Evolutionary conservation across 2,113 vertebrate species (phyloP).

Genomic region (Thryonomys swinderianus): DNA sequence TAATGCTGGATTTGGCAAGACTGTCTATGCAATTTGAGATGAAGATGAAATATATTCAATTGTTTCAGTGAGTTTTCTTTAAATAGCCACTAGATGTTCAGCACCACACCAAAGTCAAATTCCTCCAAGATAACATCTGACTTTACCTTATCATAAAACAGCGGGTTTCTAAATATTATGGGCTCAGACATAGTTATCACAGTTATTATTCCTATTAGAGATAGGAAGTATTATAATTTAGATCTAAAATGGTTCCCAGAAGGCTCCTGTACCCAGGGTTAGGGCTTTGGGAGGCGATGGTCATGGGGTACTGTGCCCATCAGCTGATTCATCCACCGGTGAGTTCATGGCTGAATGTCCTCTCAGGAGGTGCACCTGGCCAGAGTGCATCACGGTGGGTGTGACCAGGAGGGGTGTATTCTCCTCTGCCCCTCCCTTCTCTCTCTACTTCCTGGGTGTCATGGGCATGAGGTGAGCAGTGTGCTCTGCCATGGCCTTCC

Average conservation of each 20-base stretch:
- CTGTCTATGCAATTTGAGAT: background rate
- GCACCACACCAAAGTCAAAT: background rate
- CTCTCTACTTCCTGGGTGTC: background rate
- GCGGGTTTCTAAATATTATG: background rate
- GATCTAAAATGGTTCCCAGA: background rate
- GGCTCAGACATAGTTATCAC: background rate
- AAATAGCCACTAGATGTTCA: background rate
- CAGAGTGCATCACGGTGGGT: background rate
- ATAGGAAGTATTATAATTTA: background rate
- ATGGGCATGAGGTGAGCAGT: background rate
- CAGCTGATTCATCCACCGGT: background rate
- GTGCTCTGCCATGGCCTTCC: background rate
- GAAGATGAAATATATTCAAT: background rate
- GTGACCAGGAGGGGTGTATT: background rate
- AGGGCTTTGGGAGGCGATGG: background rate
- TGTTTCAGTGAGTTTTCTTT: background rate
- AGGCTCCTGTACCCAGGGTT: background rate
- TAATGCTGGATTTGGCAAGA: background rate
- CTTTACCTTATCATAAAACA: background rate
- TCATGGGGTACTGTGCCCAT: background rate
- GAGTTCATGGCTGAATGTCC: too few relatives aligned
- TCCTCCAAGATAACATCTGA: background rate
- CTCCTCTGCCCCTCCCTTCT: background rate
- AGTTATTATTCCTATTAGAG: background rate
- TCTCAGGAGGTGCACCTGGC: too few relatives aligned